Evolutionary conservation across 2,888 invertebrate species (phyloP), one percentile per base, ranked within the genome.

Genomic region (Cerastis leucographa): DNA sequence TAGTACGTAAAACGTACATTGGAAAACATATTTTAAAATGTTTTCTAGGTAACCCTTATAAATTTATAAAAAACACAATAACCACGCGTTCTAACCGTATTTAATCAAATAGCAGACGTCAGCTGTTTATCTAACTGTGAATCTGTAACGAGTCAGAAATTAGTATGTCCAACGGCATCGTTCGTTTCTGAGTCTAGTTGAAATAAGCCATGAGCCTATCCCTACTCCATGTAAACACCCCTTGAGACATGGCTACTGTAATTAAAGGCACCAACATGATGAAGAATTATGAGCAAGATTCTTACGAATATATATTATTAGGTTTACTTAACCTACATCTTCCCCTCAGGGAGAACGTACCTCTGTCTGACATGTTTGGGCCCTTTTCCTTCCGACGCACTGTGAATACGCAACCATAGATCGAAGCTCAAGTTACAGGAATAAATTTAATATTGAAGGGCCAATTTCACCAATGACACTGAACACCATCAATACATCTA

Each of bases 91-190:
- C n/a, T 64, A 25, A 46, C 66, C 46, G 1, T 61, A 1, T 29
- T 19, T 40, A 54, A 79, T 49, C 25, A 51, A 81, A 59, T 46
- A 56, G 12, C 49, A 56, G 22, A 76, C 44, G 66, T 56, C 85
- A 84, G 83, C 83, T 85, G 82, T 64, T 81, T 77, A 83, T 83
- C 85, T 81, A 40, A 17, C 35, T 29, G n/a, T 17, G 61, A 22
- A 85, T 87, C 79, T 83, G 35, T 9, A 59, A 69, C 14, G 17
- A 29, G 17, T 40, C n/a, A 61, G 29, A n/a, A 83, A 44, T 35
- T 29, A 19, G 19, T 14, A n/a, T 44, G 22, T 40, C 14, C 46
- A 61, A 69, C 46, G 14, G 22, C 22, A 65, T 19, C n/a, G 49
- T 44, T 25, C 12, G 35, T 9, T 46, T 35, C 29, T 17, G 12